Conservation (phyloP, 2,888 invertebrate genomes). For the Oxyscelio sp. region DNA sequence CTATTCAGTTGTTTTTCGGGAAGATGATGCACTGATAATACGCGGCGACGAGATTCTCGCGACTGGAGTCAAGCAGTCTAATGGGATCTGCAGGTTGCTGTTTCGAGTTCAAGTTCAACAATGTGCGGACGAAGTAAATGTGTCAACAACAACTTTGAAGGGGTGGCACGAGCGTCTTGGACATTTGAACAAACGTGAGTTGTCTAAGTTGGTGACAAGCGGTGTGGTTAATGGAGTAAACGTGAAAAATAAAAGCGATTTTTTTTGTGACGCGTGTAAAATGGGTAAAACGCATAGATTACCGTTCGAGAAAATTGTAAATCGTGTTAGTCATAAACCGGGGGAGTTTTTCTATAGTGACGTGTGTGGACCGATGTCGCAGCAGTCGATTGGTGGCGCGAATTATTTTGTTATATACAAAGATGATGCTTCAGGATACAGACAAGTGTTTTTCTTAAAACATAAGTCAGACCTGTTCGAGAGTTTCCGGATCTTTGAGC, state of each 20-base stretch:
- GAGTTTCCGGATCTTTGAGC: conserved; percentile 28
- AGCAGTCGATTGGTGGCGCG: conserved; percentile 70
- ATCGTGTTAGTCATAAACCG: neutral
- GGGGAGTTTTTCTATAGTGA: conserved; percentile 66
- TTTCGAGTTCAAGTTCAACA: neutral
- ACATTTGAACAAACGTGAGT: neutral
- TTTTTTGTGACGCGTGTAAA: conserved; percentile 20
- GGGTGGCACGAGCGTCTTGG: conserved; percentile 8
- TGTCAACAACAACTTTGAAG: neutral
- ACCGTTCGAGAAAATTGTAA: neutral
- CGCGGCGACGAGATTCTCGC: neutral
- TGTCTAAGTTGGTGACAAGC: neutral
- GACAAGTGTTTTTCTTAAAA: conserved; percentile 70
- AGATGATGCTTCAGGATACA: conserved; percentile 68
- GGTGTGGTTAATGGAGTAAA: neutral
- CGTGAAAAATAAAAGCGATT: neutral
- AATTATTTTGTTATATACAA: conserved; percentile 70
- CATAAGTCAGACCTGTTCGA: conserved; percentile 54
- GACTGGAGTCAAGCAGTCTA: conserved; percentile 15
- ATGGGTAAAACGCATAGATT: neutral
- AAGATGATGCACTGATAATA: neutral
- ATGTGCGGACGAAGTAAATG: neutral
- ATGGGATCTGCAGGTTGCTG: conserved; percentile 38
- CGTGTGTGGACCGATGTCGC: conserved; percentile 74
- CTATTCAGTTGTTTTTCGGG: neutral